Evolutionary conservation across 2,888 invertebrate genomes (phyloP).

Genomic region (Pterostichus niger): DNA sequence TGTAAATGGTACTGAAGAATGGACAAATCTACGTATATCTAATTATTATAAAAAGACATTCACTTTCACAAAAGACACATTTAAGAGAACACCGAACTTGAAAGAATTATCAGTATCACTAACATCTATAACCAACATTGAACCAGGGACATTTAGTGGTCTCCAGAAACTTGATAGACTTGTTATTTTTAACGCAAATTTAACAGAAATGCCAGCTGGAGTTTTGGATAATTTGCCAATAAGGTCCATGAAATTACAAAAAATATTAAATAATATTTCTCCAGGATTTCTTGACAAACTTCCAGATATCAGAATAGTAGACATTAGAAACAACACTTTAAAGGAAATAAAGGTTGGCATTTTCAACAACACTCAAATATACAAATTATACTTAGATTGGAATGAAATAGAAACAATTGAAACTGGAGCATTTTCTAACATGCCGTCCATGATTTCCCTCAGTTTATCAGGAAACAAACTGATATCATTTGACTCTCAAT

Average conservation of each 20-base stretch:
- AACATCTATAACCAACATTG: neutral
- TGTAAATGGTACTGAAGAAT: neutral
- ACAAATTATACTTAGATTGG: constrained; percentile 28
- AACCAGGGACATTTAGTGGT: neutral
- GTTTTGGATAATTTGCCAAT: neutral
- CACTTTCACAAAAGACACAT: constrained; percentile 7
- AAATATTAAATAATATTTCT: neutral
- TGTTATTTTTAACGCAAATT: neutral
- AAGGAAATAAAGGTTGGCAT: neutral
- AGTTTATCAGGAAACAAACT: constrained; percentile 16
- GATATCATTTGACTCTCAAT: constrained; percentile 25
- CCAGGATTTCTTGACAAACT: neutral
- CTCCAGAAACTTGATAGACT: constrained; percentile 40
- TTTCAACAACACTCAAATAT: constrained; percentile 6
- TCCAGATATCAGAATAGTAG: neutral
- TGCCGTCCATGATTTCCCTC: neutral
- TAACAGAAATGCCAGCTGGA: neutral
- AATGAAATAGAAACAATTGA: constrained; percentile 45
- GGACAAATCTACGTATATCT: neutral
- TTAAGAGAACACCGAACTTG: constrained; percentile 17
- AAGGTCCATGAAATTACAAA: neutral
- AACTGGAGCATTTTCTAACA: constrained; percentile 22
- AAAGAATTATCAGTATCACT: neutral
- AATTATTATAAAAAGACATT: neutral
- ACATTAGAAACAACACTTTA: constrained; percentile 30